Evolutionary conservation across 2,113 vertebrate genomes (phyloP).

Genomic region (Balaenoptera acutorostrata): DNA sequence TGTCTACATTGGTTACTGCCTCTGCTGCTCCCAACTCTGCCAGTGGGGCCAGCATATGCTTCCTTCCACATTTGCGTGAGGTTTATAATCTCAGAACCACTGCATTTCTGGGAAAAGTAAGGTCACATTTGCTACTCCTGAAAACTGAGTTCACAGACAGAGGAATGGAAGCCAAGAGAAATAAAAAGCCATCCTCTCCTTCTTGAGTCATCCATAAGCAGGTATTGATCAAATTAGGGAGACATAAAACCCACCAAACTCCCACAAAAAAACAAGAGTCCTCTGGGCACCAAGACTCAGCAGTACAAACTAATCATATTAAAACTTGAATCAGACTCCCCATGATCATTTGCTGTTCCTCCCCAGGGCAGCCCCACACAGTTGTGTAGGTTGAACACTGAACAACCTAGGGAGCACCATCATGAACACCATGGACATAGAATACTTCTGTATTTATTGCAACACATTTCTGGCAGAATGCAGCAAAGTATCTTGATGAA

Average conservation of each 20-base stretch:
- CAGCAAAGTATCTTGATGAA: not conserved
- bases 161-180: not conserved
- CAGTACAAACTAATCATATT: not conserved
- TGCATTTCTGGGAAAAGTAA: not conserved
- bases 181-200: not conserved
- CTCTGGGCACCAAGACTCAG: not conserved
- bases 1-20: not conserved
- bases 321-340: not conserved
- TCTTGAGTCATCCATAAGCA: not conserved
- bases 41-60: accelerated
- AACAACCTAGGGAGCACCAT: not conserved
- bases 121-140: not conserved
- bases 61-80: not conserved
- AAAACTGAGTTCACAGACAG: slow-evolving; percentile 17
- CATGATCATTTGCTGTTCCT: not conserved
- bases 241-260: not conserved
- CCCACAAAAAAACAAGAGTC: not conserved
- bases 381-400: not conserved
- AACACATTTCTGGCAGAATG: not conserved
- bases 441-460: not conserved
- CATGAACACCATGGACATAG: not conserved
- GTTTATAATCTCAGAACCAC: not conserved
- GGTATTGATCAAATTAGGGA: not conserved
- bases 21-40: not conserved
- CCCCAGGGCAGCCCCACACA: not conserved